phyloP scores from a whole-genome alignment of 2,113 vertebrate species.

The Nymphicus hollandicus region DNA sequence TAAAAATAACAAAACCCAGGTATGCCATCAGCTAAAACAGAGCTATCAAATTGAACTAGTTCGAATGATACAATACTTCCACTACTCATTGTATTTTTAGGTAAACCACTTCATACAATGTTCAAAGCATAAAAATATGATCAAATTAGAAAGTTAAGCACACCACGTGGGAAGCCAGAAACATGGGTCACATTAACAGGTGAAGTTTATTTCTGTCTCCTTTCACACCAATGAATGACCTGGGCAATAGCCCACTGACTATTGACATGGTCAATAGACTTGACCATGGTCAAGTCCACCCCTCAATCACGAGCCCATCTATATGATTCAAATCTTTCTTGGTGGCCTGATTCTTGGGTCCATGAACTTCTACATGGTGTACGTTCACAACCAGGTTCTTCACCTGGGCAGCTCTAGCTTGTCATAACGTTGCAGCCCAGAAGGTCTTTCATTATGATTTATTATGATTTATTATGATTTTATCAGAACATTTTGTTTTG shows the following conservation, averaged over 20 bases:
- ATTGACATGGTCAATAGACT: too few species aligned
- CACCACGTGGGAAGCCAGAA: background rate
- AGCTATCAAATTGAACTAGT: background rate
- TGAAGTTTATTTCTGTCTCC: conserved; percentile 17
- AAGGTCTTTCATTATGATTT: background rate
- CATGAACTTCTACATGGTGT: background rate
- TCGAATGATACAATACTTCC: background rate
- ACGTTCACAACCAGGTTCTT: background rate
- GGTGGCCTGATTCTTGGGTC: background rate
- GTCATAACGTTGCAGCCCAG: background rate
- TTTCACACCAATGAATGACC: background rate
- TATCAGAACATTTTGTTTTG: background rate
- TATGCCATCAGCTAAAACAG: background rate
- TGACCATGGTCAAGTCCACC: background rate
- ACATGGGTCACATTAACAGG: background rate
- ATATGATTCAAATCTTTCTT: background rate
- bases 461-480: background rate
- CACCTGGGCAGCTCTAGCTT: background rate
- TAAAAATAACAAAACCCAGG: background rate
- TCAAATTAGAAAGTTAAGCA: conserved; percentile 18
- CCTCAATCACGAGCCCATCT: background rate
- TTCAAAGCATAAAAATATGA: conserved; percentile 1
- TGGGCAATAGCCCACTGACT: background rate
- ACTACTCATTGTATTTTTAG: conserved; percentile 11
- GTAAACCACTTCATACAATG: conserved; percentile 30